These are phyloP conservation scores for Fregata magnificens DNA, from an alignment of 2,113 vertebrate species.

Conservation along the genomic window DNA sequence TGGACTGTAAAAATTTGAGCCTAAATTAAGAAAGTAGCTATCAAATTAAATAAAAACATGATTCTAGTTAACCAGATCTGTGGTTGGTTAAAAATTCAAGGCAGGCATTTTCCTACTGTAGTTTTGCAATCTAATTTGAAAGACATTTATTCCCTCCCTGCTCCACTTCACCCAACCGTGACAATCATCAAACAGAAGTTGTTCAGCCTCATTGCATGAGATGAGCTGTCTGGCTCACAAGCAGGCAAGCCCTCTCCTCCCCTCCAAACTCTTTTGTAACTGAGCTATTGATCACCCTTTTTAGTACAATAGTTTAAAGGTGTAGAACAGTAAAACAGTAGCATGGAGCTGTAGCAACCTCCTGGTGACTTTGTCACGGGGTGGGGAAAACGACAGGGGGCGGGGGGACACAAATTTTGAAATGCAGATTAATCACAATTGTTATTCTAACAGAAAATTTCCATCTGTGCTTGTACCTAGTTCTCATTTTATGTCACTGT, in stretches of 20 bases:
- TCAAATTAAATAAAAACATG: constrained; percentile 32
- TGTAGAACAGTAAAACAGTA: not conserved
- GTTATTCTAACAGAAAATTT: constrained; percentile 31
- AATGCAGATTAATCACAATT: not conserved
- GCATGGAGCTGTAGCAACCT: not conserved
- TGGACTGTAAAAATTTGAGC: not conserved
- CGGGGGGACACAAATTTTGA: not conserved
- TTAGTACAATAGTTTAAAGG: not conserved
- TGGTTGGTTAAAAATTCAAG: constrained; percentile 32
- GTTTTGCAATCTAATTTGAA: constrained; percentile 43
- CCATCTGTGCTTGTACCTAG: not conserved
- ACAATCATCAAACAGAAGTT: constrained; percentile 33
- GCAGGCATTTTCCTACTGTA: not conserved
- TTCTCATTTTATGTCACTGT: not conserved
- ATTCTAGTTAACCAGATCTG: not conserved
- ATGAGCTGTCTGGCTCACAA: not conserved
- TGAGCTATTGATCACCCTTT: not conserved
- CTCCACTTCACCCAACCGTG: constrained; percentile 7
- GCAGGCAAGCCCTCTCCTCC: not conserved
- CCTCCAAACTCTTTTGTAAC: not conserved
- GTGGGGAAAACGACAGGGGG: not conserved
- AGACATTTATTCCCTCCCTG: constrained; percentile 41
- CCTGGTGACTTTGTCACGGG: not conserved
- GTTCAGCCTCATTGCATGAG: constrained; percentile 47
- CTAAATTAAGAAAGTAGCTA: not conserved